Base-by-base conservation (phyloP, 1,140 invertebrate genomes). In the Brachionus koreanus region DNA sequence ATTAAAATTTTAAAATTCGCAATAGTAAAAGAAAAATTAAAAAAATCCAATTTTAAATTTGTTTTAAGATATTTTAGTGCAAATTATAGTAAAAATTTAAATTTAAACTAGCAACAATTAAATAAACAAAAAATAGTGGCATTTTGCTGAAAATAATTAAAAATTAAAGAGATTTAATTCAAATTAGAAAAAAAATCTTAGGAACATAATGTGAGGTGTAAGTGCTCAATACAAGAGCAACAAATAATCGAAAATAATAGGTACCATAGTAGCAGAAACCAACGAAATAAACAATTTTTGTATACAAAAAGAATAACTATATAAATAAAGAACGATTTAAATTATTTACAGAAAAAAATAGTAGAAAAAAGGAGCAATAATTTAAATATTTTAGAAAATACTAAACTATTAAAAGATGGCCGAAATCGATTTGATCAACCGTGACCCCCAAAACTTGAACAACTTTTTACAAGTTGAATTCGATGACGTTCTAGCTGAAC, bases 401-500 rank as follows among this genome's bases (percentile, higher is more conserved):
- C 9, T 12, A 25, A 63, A 16, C 63, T 23, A 2, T n/a, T n/a
- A 43, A 75, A 75, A 25, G 9, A 77, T 77, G 74, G 74, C 74
- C 42, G 29, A 77, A 77, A n/a, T 77, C 13, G 83, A 84, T 72
- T 49, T 84, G 29, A 72, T 77, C 12, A 57, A 79, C 42, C 67
- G 83, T 61, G 83, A 84, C 65, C 83, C 83, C 33, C 52, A 77
- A 25, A 61, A 84, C 33, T 81, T 84, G 49, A 84, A 84, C 76
- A 74, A 83, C 46, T 83, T 81, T 65, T 12, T 86, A 12, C 63
- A 87, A 86, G 83, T 86, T 2, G 37, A 81, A 19, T 94, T 93
- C 91, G 92, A 93, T 83, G 93, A 94, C 84, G 90, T 93, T 52
- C 91, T 94, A 37, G 93, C 92, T 0, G 93, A 94, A 87, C 93